Evolutionary conservation across 2,888 invertebrate species (phyloP).

Genomic region (Cantharis lateralis): DNA sequence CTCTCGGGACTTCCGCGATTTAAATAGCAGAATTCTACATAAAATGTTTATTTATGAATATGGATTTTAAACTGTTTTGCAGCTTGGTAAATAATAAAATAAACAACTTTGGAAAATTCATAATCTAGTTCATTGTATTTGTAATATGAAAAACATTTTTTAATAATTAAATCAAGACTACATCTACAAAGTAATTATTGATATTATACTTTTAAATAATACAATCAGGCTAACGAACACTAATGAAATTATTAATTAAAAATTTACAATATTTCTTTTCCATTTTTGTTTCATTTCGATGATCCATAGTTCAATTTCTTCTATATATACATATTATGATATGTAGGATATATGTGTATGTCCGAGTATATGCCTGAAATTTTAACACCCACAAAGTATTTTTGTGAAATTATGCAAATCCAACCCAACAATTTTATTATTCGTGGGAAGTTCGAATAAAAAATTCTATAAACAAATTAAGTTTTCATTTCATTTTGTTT

Average conservation of each 20-base stretch:
- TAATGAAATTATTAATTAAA: no score
- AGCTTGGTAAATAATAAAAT: background rate
- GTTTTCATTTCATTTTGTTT: background rate
- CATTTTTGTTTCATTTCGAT: no score
- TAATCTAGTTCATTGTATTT: no score
- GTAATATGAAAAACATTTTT: no score
- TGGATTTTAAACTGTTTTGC: background rate
- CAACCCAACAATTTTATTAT: background rate
- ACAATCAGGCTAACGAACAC: no score
- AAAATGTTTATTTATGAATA: background rate
- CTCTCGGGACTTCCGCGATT: background rate
- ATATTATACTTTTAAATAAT: no score
- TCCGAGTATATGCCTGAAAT: background rate
- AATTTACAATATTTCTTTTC: no score
- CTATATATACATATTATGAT: no score
- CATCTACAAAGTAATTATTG: no score
- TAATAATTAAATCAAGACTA: no score
- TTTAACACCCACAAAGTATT: background rate
- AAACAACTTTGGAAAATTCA: background rate
- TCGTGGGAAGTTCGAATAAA: background rate
- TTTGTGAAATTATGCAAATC: background rate
- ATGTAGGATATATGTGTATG: no score
- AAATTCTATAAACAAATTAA: background rate
- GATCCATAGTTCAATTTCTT: no score
- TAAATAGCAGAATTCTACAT: background rate